These are phyloP conservation scores for Sycophaga agraensis DNA, from an alignment of 1,140 invertebrate genomes.

Conservation along the genomic window DNA sequence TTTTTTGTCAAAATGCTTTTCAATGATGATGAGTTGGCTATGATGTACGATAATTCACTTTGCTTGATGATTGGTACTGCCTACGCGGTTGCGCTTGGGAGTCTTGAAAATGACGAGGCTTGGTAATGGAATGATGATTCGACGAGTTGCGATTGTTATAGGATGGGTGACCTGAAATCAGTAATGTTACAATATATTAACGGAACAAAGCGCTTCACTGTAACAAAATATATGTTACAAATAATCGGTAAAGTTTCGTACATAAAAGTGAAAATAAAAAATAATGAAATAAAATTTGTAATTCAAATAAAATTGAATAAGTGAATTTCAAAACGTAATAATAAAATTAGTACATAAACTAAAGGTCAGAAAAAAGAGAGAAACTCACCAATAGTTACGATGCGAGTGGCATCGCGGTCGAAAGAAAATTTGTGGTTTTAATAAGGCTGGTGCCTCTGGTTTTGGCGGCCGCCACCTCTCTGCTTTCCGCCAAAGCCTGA, in stretches of 20 bases:
- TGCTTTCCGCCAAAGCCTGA: slow-evolving; percentile 64
- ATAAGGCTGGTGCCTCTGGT: slow-evolving; percentile 78
- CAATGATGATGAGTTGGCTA: slow-evolving; percentile 22
- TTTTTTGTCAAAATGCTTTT: slow-evolving; percentile 26
- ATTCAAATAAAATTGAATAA: background rate
- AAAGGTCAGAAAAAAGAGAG: slow-evolving; percentile 37
- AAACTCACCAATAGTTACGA: slow-evolving; percentile 57
- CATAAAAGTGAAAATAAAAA: slow-evolving; percentile 7
- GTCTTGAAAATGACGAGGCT: slow-evolving; percentile 47
- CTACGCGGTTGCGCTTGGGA: slow-evolving; percentile 47
- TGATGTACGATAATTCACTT: slow-evolving; percentile 40
- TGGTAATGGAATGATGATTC: slow-evolving; percentile 55
- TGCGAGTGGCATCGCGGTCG: slow-evolving; percentile 52
- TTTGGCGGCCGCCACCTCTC: slow-evolving; percentile 67
- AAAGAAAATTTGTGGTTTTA: slow-evolving; percentile 55
- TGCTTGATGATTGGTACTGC: slow-evolving; percentile 41
- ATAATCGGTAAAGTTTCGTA: background rate
- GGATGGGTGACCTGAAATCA: slow-evolving; percentile 48
- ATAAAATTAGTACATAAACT: slow-evolving; percentile 11
- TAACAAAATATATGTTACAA: too few species aligned
- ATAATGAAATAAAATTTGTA: slow-evolving; percentile 15
- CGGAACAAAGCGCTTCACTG: too few species aligned
- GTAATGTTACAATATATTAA: background rate
- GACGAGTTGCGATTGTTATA: slow-evolving; percentile 50
- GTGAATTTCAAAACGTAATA: background rate